phyloP scores from a whole-genome alignment of 2,888 invertebrate species.

The Rapana venosa region DNA sequence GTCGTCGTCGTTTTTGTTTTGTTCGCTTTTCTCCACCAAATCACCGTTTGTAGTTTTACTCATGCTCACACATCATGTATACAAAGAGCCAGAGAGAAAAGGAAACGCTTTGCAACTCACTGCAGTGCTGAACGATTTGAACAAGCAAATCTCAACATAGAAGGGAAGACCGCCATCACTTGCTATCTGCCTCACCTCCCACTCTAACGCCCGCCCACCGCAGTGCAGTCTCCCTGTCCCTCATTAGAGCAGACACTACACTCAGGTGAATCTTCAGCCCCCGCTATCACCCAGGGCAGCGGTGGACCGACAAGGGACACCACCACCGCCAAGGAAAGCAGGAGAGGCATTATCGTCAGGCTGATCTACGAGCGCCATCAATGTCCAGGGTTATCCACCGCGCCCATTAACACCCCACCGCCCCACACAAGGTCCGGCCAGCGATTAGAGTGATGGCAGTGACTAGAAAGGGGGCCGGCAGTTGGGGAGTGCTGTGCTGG shows the following conservation, averaged over 20 bases:
- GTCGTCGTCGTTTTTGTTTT: no score
- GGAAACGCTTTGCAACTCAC: no score
- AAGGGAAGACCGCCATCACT: no score
- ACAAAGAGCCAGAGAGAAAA: no score
- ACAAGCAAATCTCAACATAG: no score
- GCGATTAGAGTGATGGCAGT: conserved; percentile 16
- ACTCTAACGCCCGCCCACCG: no score
- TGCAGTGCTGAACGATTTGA: no score
- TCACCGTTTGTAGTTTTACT: no score
- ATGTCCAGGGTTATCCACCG: conserved; percentile 24
- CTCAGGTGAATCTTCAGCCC: background rate
- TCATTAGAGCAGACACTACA: conserved; percentile 10
- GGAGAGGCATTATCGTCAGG: conserved; percentile 18
- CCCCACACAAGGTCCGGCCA: background rate
- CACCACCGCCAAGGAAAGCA: no score
- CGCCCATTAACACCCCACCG: conserved; percentile 7
- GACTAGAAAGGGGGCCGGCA: background rate
- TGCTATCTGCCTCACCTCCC: no score
- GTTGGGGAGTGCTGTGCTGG: background rate
- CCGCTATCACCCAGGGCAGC: background rate
- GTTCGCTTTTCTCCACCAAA: no score
- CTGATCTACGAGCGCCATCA: conserved; percentile 34
- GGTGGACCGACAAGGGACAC: background rate
- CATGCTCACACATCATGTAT: no score
- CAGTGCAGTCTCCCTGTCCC: background rate